Conservation (phyloP, 2,888 invertebrate species). For the Adelognathus sp. region DNA sequence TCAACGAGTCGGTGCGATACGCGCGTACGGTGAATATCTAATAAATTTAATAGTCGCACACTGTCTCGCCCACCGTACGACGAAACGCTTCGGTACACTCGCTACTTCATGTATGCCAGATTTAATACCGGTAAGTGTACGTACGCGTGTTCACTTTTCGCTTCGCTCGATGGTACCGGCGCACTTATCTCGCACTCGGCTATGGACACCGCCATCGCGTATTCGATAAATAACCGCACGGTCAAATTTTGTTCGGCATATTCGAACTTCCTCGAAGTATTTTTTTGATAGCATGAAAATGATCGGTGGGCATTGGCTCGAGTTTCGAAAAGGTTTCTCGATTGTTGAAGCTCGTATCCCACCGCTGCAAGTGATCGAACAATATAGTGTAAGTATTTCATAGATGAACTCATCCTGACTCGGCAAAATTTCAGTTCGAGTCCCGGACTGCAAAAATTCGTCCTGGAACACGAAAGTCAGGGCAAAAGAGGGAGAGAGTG, state of each 20-base stretch:
- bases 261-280: constrained; percentile 53
- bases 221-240: constrained; percentile 48
- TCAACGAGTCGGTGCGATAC: constrained; percentile 42
- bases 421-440: too few species aligned
- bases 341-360: too few species aligned
- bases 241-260: constrained; percentile 53
- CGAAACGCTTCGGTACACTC: constrained; percentile 17
- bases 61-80: constrained; percentile 30
- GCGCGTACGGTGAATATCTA: constrained; percentile 45
- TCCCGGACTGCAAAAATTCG: too few species aligned
- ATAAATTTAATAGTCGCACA: constrained; percentile 48
- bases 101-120: neutral
- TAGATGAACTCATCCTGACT: too few species aligned
- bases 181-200: constrained; percentile 47
- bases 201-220: constrained; percentile 5
- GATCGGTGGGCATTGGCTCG: too few species aligned
- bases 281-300: too few species aligned
- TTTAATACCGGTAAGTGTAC: constrained; percentile 52
- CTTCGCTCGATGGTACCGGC: constrained; percentile 43
- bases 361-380: too few species aligned
- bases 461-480: too few species aligned
- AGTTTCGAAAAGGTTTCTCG: too few species aligned
- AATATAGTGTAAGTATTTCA: too few species aligned
- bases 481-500: neutral
- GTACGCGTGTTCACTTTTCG: constrained; percentile 47